These are phyloP conservation scores for Apis laboriosa DNA, from an alignment of 1,140 invertebrate species.

Conservation along the genomic window DNA sequence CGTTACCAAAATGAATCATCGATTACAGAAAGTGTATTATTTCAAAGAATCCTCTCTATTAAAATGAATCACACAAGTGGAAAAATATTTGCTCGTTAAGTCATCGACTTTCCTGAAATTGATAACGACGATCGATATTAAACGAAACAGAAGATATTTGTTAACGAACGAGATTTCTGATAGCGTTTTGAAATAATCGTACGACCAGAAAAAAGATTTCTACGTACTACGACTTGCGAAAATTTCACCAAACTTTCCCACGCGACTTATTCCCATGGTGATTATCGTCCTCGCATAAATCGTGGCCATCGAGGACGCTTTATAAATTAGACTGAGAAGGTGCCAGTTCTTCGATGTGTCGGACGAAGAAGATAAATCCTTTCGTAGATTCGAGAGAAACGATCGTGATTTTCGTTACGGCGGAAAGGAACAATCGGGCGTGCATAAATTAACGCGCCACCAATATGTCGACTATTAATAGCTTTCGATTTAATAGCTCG, in stretches of 20 bases:
- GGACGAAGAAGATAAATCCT: background rate
- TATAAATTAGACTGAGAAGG: slow-evolving; percentile 27
- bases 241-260: slow-evolving; percentile 62
- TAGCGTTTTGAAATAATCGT: slow-evolving; percentile 27
- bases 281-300: slow-evolving; percentile 47
- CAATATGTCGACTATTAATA: background rate
- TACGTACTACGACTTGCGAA: slow-evolving; percentile 44
- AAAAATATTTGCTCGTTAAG: background rate
- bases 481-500: background rate
- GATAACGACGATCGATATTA: too few species aligned
- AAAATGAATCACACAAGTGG: background rate
- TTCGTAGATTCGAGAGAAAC: background rate
- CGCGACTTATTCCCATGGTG: slow-evolving; percentile 53
- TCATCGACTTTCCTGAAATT: background rate
- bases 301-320: slow-evolving; percentile 9
- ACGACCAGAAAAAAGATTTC: slow-evolving; percentile 45
- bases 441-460: slow-evolving; percentile 5
- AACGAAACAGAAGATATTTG: too few species aligned
- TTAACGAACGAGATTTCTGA: slow-evolving; percentile 44
- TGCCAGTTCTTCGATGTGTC: background rate
- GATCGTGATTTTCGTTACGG: background rate
- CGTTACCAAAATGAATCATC: background rate
- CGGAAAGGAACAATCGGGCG: background rate
- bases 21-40: background rate
- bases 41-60: too few species aligned